A percentile compares a stretch with the other conserved stretches of the same genome.
Evolutionary conservation across 2,888 invertebrate genomes (phyloP).

Genomic region (Dorcus hopei): DNA sequence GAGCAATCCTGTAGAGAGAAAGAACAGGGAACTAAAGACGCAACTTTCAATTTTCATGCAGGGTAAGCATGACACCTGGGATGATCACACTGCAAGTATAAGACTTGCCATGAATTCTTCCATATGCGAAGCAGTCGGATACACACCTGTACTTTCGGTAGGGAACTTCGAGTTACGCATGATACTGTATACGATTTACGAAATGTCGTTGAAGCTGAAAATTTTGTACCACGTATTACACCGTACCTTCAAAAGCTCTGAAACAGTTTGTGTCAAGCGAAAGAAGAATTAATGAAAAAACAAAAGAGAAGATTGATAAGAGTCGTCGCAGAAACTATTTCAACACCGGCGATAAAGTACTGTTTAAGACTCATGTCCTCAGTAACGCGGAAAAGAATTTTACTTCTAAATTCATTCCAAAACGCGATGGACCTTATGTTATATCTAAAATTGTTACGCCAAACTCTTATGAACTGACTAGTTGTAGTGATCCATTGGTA

Average conservation of each 20-base stretch:
- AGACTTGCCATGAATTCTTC: constrained; percentile 32
- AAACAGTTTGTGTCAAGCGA: neutral
- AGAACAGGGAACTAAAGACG: constrained; percentile 34
- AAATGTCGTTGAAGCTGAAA: constrained; percentile 13
- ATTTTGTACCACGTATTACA: constrained; percentile 15
- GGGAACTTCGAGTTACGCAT: constrained; percentile 24
- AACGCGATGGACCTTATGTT: no score
- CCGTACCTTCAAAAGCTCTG: neutral
- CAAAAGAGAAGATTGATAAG: neutral
- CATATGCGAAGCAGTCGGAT: constrained; percentile 21
- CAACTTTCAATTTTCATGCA: constrained; percentile 30
- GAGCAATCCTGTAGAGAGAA: constrained; percentile 37
- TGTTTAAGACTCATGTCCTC: no score
- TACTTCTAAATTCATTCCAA: no score
- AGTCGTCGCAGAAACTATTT: no score
- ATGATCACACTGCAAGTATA: constrained; percentile 27
- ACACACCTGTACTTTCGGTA: constrained; percentile 31
- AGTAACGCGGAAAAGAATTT: no score
- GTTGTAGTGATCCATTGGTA: no score
- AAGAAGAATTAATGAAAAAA: constrained; percentile 1
- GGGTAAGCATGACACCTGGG: constrained; percentile 28
- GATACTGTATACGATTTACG: constrained; percentile 13
- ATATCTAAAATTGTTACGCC: no score
- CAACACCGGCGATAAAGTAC: no score
- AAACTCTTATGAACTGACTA: no score